phyloP scores from a whole-genome alignment of 2,888 invertebrate species.

The Isotomurus palustris region DNA sequence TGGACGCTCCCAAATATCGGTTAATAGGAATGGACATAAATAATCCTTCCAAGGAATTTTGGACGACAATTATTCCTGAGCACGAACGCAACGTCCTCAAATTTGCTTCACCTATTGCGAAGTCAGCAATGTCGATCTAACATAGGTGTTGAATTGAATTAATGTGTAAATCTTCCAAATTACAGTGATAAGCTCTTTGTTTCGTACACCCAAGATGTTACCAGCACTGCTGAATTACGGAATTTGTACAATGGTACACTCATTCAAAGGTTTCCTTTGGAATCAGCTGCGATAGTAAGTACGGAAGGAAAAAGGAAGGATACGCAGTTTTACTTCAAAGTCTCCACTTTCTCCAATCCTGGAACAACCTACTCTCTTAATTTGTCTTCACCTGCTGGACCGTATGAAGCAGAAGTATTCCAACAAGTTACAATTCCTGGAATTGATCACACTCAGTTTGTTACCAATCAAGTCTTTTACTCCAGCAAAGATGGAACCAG shows the following conservation, averaged over 20 bases:
- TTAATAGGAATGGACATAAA: slow-evolving; percentile 76
- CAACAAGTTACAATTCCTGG: background rate
- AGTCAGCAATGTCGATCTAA: background rate
- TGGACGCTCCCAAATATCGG: slow-evolving; percentile 85
- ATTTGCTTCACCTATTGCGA: slow-evolving; percentile 72
- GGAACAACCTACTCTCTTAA: slow-evolving; percentile 78
- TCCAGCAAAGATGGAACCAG: slow-evolving; percentile 86
- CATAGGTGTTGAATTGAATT: background rate
- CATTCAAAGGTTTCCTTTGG: slow-evolving; percentile 65
- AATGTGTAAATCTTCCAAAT: background rate
- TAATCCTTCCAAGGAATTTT: slow-evolving; percentile 67
- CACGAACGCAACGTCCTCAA: slow-evolving; percentile 80
- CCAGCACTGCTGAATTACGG: slow-evolving; percentile 80
- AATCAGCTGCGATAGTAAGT: slow-evolving; percentile 77
- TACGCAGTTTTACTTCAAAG: slow-evolving; percentile 78
- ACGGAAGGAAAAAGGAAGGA: slow-evolving; percentile 80
- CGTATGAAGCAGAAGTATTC: background rate
- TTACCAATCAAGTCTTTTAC: slow-evolving; percentile 86
- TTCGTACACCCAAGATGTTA: slow-evolving; percentile 88
- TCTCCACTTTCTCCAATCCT: slow-evolving; percentile 85
- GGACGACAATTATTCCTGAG: slow-evolving; percentile 77
- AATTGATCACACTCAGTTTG: slow-evolving; percentile 63
- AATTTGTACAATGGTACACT: slow-evolving; percentile 65
- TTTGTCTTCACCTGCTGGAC: slow-evolving; percentile 52
- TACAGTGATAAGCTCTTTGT: slow-evolving; percentile 70